Evolutionary conservation across 2,888 invertebrate species (phyloP).

Genomic region (Nephrocerus scutellatus): DNA sequence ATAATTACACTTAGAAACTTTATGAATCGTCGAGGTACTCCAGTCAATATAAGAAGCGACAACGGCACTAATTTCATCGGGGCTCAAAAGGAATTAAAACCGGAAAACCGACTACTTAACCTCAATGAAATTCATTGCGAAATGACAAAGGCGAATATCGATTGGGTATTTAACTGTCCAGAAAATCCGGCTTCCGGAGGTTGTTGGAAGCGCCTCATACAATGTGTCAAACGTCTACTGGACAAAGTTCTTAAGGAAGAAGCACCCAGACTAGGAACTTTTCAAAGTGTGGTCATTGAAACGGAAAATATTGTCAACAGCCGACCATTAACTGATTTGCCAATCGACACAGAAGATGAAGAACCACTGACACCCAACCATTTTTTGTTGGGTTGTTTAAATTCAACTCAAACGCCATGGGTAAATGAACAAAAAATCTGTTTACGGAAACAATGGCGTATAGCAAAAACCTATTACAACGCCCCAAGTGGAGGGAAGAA

Average conservation of each 20-base stretch:
- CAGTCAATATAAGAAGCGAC: slow-evolving; percentile 12
- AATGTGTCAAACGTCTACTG: slow-evolving; percentile 13
- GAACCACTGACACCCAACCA: slow-evolving; percentile 17
- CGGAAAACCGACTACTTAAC: neutral
- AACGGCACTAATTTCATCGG: slow-evolving; percentile 16
- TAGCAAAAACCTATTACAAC: too few relatives aligned
- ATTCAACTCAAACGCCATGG: slow-evolving; percentile 14
- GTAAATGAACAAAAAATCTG: neutral
- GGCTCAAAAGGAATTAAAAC: slow-evolving; percentile 7
- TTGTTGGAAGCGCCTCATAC: slow-evolving; percentile 17
- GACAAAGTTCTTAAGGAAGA: slow-evolving; percentile 8
- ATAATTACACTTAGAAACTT: neutral
- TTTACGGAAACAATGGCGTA: too few relatives aligned
- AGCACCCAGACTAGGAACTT: slow-evolving; percentile 8
- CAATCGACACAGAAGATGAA: slow-evolving; percentile 7
- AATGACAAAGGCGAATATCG: slow-evolving; percentile 8
- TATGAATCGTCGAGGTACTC: slow-evolving; percentile 14
- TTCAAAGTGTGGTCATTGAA: slow-evolving; percentile 13
- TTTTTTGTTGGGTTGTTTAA: slow-evolving; percentile 13
- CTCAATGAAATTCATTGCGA: neutral
- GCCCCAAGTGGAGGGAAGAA: too few relatives aligned
- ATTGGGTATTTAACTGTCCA: slow-evolving; percentile 16
- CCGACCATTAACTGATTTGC: slow-evolving; percentile 16
- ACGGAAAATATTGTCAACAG: slow-evolving; percentile 17
- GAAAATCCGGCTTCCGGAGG: slow-evolving; percentile 13